Percentiles rank a stretch among this genome's conserved stretches.
Evolutionary conservation across 2,888 invertebrate genomes (phyloP).

Genomic region (Lasioglossum pauxillum): DNA sequence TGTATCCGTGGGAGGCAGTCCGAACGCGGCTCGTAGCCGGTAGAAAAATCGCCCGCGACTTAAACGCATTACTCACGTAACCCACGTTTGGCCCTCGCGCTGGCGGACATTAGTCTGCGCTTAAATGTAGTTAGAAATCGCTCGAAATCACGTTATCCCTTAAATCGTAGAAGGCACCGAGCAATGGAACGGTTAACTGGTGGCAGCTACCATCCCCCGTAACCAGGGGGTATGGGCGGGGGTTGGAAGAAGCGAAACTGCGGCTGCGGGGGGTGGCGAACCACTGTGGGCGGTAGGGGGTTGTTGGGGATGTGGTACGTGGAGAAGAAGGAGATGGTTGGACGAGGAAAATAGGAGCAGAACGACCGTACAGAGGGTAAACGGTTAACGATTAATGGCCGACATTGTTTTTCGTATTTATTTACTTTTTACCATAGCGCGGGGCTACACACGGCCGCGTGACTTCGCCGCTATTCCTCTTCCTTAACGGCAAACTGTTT

Average conservation of each 20-base stretch:
- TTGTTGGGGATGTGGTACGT: not conserved
- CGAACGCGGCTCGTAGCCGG: not conserved
- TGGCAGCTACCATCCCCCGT: conserved; percentile 11
- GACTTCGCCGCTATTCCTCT: conserved; percentile 19
- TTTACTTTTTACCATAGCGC: conserved; percentile 55
- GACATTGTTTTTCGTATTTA: conserved; percentile 64
- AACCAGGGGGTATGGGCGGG: not conserved
- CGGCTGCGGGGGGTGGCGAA: not conserved
- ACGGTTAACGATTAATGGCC: conserved; percentile 59
- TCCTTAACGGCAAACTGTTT: conserved; percentile 2
- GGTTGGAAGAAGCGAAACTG: conserved; percentile 12
- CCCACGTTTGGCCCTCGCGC: conserved; percentile 40
- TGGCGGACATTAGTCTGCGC: conserved; percentile 60
- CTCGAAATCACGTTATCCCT: conserved; percentile 68
- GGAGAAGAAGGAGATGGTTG: conserved; percentile 19
- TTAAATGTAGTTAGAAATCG: conserved; percentile 68
- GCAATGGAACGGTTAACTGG: conserved; percentile 57
- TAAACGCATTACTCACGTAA: conserved; percentile 61
- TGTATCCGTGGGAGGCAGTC: not conserved
- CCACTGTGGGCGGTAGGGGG: not conserved
- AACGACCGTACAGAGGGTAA: conserved; percentile 4
- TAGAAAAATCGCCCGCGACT: conserved; percentile 58
- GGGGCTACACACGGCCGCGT: not conserved
- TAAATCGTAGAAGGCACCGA: conserved; percentile 59
- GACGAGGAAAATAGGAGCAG: conserved; percentile 2